Evolutionary conservation across 1,140 invertebrate species (phyloP), one percentile per base, ranked within the genome.

Genomic region (Parapsyche elsis): DNA sequence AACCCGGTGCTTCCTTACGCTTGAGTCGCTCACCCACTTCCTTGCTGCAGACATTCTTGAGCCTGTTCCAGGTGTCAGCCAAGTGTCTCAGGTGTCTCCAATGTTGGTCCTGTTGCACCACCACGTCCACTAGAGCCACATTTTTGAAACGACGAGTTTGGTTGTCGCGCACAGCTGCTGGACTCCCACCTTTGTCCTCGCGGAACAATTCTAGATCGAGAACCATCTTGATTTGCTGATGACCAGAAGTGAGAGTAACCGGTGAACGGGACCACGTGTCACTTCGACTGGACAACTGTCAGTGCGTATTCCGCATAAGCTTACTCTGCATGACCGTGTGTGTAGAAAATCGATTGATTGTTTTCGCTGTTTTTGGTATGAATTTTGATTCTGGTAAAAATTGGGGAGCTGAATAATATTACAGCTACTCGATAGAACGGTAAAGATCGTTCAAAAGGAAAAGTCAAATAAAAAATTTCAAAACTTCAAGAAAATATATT

Each of bases 21-120:
- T 99, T 99, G 95, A 99, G 99, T 89, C 97, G 98, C 81, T 98
- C 96, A 5, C 98, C 98, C 84, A 99, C 97, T 80, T 94, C 95
- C 90, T 99, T 99, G 88, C 96, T 99, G 85, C 97, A 97, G 0
- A 96, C 86, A 91, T 99, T 99, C 88, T 99, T 99, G 64, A 97
- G 87, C 86, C 98, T 97, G 87, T 99, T 99, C 76, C 95, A 94
- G 84, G 96, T 93, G 87, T 99, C 98, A 5, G 95, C 95, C 84
- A 94, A 92, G 88, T 96, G 96, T 74, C 97, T 91, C 80, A 95
- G 91, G 89, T 97, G 94, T 87, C 98, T 92, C 98, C 98, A 99
- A 84, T 93, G 89, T 9, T 91, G 90, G 86, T 99, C 98, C 83
- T 95, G 92, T 26, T 94, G 93, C 10, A 99, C 93, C 0, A 99